Percentiles rank a stretch among this genome's conserved stretches.
Evolutionary conservation across 2,113 vertebrate species (phyloP).

Genomic region (Ciconia boyciana): DNA sequence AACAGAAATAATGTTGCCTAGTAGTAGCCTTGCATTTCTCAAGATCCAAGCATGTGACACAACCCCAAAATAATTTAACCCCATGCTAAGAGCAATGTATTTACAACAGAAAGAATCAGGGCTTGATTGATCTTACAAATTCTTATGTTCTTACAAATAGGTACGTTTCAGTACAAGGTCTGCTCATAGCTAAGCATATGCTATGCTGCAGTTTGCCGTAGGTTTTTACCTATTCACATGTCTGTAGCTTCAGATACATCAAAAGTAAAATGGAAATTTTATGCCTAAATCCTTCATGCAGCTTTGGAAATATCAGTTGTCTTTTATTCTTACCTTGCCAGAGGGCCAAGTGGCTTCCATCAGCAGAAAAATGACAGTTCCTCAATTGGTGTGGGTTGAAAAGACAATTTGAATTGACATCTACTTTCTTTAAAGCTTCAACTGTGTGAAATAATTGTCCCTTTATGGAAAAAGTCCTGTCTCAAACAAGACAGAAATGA

Average conservation of each 20-base stretch:
- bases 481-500: background rate
- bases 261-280: background rate
- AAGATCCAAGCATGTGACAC: background rate
- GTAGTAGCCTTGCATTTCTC: background rate
- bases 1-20: background rate
- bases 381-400: background rate
- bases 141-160: background rate
- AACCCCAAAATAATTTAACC: background rate
- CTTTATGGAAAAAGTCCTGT: background rate
- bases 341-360: background rate
- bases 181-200: background rate
- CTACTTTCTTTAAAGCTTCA: background rate
- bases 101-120: background rate
- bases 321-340: background rate
- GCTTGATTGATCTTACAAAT: background rate
- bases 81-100: background rate
- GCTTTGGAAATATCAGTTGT: background rate
- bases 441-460: background rate
- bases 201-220: background rate
- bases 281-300: background rate
- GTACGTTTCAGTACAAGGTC: background rate
- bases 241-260: background rate
- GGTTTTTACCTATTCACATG: background rate
- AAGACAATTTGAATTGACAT: background rate
- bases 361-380: background rate